Evolutionary conservation across 2,888 invertebrate species (phyloP), one percentile per base, ranked within the genome.

Genomic region (Lochmaea capreae): DNA sequence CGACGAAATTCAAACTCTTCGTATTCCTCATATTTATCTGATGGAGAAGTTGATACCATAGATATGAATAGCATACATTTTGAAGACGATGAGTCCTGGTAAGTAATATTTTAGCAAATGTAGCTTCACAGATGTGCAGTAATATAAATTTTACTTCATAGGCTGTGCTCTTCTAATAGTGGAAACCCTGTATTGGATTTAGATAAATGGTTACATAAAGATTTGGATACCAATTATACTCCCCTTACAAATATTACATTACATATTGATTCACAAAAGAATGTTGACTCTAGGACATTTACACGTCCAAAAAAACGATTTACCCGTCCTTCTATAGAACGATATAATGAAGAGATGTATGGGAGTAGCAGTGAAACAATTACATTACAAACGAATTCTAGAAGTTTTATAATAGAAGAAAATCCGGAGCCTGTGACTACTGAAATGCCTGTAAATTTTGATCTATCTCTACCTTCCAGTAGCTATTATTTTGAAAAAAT

Each of bases 241-340:
- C 39, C 61, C 46, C 65, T 49, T 62, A 43, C 42, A 43, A 42
- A 63, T 33, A 14, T 58, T 46, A 65, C 39, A 42, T 33, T 62
- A 39, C 18, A 22, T 26, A 49, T 70, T 9, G 71, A 71, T 66
- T 65, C 58, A 46, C 71, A 71, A 88, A 89, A 83, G 89, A 87
- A 88, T 76, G 90, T 93, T 81, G 93, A 93, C 83, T 91, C 92
- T 0, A 88, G 93, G 81, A 93, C 93, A 11, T 93, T 91, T 85
- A 93, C 93, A 67, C 89, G 90, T 79, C 92, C 92, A 26, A 93
- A 93, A 83, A 91, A 91, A 82, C 88, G 90, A 71, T 85, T 87
- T 12, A 88, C 85, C 46, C 88, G 92, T 73, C 90, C 91, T 49
- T 91, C 90, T 81, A 90, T 93, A 77, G 92, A 92, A 75, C 89